These are phyloP conservation scores for Calliphora vomitoria DNA, from an alignment of 2,888 invertebrate species.

Conservation along the genomic window DNA sequence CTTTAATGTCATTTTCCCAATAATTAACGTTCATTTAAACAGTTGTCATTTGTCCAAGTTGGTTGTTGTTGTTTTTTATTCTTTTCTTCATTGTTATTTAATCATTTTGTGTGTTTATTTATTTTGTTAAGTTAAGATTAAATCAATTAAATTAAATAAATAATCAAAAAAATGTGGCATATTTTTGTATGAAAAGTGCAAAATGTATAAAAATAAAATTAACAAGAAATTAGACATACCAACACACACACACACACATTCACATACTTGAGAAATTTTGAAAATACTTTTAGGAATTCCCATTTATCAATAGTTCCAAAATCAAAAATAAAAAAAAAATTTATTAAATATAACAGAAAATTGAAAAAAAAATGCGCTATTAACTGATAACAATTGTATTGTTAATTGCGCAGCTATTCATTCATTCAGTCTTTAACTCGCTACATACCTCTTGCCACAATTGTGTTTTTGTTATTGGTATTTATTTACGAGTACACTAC, in stretches of 20 bases:
- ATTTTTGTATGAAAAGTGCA: slow-evolving; percentile 13
- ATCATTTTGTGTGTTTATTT: slow-evolving; percentile 12
- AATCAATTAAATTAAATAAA: slow-evolving; percentile 36
- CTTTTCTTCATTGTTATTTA: slow-evolving; percentile 13
- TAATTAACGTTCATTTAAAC: background rate
- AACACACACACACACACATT: background rate
- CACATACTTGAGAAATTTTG: slow-evolving; percentile 4
- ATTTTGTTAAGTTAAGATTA: slow-evolving; percentile 20
- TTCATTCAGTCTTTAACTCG: background rate
- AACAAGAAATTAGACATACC: background rate
- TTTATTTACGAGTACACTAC: slow-evolving; percentile 19
- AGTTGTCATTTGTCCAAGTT: background rate
- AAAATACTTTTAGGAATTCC: slow-evolving; percentile 48
- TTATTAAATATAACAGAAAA: slow-evolving; percentile 8
- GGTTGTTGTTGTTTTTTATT: background rate
- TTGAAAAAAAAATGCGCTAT: slow-evolving; percentile 45
- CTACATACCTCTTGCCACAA: slow-evolving; percentile 23
- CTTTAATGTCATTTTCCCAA: slow-evolving; percentile 24
- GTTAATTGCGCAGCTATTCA: slow-evolving; percentile 67
- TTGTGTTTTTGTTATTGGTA: slow-evolving; percentile 41
- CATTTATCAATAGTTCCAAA: slow-evolving; percentile 38
- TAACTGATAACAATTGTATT: slow-evolving; percentile 67
- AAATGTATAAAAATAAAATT: slow-evolving; percentile 21
- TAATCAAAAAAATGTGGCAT: slow-evolving; percentile 1
- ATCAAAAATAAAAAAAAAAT: background rate